Base-by-base conservation (phyloP, 2,888 invertebrate genomes). In the Griposia aprilina region DNA sequence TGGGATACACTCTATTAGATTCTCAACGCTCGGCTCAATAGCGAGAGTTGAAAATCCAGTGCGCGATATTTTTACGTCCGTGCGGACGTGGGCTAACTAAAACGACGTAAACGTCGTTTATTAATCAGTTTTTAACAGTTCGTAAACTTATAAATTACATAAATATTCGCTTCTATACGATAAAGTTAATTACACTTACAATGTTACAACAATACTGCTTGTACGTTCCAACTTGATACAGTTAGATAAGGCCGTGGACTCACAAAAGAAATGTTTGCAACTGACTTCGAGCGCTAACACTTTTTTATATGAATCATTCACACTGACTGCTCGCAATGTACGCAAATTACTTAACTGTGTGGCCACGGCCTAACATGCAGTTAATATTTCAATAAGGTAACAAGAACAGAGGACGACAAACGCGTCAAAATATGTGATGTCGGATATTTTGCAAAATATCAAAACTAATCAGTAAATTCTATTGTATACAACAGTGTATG, bases 121-220 rank as follows among this genome's bases (percentile, higher is more conserved):
- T 60, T 77, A 82, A 73, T 83, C 69, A 87, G 78, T 85, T 81
- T 69, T 81, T 94, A 95, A 95, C 95, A 94, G 91, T 92, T 93
- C 92, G 91, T 95, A 94, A 90, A 95, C 93, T 92, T 92, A 93
- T 92, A 91, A 88, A 94, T 93, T 93, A 93, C 90, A 94, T 92
- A 90, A 93, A 93, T 92, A 92, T 90, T 81, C 65, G 71, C 74
- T 80, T 83, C 68, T 88, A 86, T 87, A 90, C 83, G 81, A 87
- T 88, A 88, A 82, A 88, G 76, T 81, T 87, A 73, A 80, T 89
- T 92, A 93, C 80, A 90, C 85, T 88, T 90, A 90, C 87, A 90
- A 90, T 88, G 88, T 90, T 90, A 92, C 92, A 94, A 94, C 92
- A 93, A 92, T 84, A 81, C 88, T 81, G 83, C 81, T 73, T 76